phyloP scores from a whole-genome alignment of 1,140 invertebrate species.

The Nylanderia fulva region DNA sequence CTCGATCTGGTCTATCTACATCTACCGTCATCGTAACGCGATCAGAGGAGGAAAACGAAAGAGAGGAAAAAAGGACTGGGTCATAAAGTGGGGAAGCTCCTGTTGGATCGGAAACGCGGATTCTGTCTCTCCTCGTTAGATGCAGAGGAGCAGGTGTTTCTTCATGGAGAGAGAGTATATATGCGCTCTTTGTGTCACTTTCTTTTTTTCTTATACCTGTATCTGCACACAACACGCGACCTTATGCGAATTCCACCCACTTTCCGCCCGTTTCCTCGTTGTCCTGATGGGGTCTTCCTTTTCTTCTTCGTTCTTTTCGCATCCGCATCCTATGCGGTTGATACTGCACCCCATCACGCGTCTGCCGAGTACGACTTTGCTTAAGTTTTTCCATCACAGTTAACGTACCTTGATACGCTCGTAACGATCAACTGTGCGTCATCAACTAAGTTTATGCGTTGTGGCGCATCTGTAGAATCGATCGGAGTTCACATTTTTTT shows the following conservation, averaged over 20 bases:
- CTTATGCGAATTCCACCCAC: slow-evolving; percentile 65
- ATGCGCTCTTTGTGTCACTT: slow-evolving; percentile 59
- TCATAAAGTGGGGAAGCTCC: neutral
- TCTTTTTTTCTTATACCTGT: slow-evolving; percentile 46
- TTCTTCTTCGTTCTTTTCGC: neutral
- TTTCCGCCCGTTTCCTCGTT: neutral
- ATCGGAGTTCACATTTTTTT: neutral
- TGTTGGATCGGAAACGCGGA: slow-evolving; percentile 17
- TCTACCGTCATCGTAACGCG: slow-evolving; percentile 69
- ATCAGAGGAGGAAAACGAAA: neutral
- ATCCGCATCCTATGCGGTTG: slow-evolving; percentile 8
- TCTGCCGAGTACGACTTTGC: slow-evolving; percentile 7
- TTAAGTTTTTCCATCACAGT: slow-evolving; percentile 28
- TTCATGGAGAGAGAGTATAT: slow-evolving; percentile 25
- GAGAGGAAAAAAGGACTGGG: neutral
- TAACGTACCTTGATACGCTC: slow-evolving; percentile 21
- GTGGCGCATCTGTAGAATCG: neutral
- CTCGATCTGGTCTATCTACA: slow-evolving; percentile 36
- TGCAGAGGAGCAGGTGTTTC: slow-evolving; percentile 59
- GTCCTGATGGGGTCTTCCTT: neutral
- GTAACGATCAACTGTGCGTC: neutral
- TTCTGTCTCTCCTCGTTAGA: neutral
- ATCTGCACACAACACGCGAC: neutral
- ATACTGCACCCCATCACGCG: slow-evolving; percentile 22
- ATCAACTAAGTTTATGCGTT: slow-evolving; percentile 16